Conservation (phyloP, 1,140 invertebrate species). For the Hormaphis cornu region DNA sequence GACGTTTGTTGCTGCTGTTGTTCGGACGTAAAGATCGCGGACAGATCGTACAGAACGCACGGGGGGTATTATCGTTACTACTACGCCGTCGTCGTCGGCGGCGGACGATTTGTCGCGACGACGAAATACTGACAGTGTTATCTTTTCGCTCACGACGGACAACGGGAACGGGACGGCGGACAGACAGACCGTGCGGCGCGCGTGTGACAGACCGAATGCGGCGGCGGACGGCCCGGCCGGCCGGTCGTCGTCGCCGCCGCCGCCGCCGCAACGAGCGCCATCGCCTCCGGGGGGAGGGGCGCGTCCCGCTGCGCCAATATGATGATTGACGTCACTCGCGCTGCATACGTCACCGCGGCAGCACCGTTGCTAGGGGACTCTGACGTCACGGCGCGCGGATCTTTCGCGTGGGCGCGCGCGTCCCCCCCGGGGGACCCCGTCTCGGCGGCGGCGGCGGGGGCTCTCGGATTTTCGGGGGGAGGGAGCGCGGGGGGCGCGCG, state of each 20-base stretch:
- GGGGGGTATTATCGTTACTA: no score
- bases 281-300: slow-evolving; percentile 9
- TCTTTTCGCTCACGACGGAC: no score
- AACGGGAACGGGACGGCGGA: slow-evolving; percentile 26
- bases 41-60: no score
- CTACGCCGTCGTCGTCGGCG: no score
- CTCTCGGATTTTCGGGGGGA: no score
- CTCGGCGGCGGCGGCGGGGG: neutral
- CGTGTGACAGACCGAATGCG: slow-evolving; percentile 30
- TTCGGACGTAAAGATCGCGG: no score
- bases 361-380: slow-evolving; percentile 31
- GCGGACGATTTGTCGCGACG: no score
- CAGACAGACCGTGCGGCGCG: slow-evolving; percentile 17
- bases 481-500: neutral
- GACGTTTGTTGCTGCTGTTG: no score
- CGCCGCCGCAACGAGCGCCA: slow-evolving; percentile 14
- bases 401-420: neutral
- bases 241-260: no score
- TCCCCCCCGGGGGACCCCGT: neutral
- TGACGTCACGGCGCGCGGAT: slow-evolving; percentile 26
- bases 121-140: no score
- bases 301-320: slow-evolving; percentile 27
- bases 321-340: slow-evolving; percentile 23
- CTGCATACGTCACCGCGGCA: slow-evolving; percentile 13
- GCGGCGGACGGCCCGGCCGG: slow-evolving; percentile 19